Base-by-base conservation (phyloP, 2,797 vertebrate species). In the Gymnoscopelus braueri region DNA sequence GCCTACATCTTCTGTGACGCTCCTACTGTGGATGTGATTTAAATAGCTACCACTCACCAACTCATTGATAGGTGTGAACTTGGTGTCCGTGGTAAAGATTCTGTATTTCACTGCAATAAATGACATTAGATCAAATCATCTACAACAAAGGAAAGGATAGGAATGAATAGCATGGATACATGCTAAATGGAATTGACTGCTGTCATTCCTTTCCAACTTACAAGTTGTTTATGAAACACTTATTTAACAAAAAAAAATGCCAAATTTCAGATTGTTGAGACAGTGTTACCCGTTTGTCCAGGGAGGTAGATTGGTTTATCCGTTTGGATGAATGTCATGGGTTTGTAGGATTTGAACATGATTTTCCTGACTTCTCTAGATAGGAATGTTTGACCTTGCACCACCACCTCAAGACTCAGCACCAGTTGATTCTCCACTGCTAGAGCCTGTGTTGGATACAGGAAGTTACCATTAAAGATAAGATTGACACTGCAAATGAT, bases 301-400 rank as follows among this genome's bases (percentile, higher is more conserved):
- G 95, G 95, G 61, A 94, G 95, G 89, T 97, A 98, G 89, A 96
- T 91, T 3, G 96, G 92, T 88, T 96, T 98, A 80, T 97, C 96
- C 0, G 96, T 96, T 83, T 97, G 96, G 57, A 96, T 0, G 47
- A 97, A 96, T 12, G 92, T 85, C 65, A 91, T 49, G 15, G 83
- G 89, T 0, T 82, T 7, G 35, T 85, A 66, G 4, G 76, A 70
- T 84, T 73, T 82, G 61, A 96, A 72, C 70, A 93, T 3, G 59
- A 98, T 91, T 0, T 82, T 93, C 24, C 85, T 94, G 35, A 80
- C 80, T 48, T 89, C 92, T n/a, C 3, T 89, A 55, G 95, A 94
- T n/a, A 83, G 65, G 61, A 95, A 91, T 0, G 81, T 90, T 3
- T 56, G 0, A 1, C 96, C 96, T 62, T 63, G 85, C 47, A 96